These are phyloP conservation scores for Semnornis frantzii DNA, from an alignment of 2,113 vertebrate species.

Conservation along the genomic window DNA sequence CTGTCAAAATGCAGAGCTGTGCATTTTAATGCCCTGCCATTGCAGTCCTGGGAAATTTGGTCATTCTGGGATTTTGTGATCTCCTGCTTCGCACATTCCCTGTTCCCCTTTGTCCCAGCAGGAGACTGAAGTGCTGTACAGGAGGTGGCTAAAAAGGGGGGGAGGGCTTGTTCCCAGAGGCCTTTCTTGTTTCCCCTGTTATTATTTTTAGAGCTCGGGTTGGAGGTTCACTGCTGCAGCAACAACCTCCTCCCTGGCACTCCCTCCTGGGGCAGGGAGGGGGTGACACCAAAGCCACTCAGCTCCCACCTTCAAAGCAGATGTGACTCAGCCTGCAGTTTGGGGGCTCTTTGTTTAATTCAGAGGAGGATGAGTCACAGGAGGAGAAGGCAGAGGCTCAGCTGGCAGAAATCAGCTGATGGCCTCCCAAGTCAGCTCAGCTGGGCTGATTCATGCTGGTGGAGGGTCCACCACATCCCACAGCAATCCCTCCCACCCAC, in stretches of 20 bases:
- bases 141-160: not conserved
- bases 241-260: not conserved
- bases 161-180: not conserved
- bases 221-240: not conserved
- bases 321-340: not conserved
- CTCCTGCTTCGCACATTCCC: not conserved
- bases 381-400: not conserved
- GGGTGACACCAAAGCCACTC: not conserved
- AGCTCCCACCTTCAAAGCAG: not conserved
- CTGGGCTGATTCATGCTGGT: not conserved
- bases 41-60: not conserved
- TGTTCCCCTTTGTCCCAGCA: not conserved
- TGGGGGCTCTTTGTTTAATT: not conserved
- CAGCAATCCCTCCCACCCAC: not conserved
- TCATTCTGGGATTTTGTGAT: not conserved
- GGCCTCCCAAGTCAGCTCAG: not conserved
- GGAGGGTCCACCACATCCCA: not conserved
- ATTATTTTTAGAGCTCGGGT: not conserved
- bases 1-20: not conserved
- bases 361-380: slow-evolving; percentile 6
- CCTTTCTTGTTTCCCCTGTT: not conserved
- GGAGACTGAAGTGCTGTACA: not conserved
- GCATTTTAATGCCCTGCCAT: slow-evolving; percentile 48
- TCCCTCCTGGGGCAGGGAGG: not conserved
- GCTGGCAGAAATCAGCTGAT: not conserved